Evolutionary conservation across 30 jellyfish, hydroid and myxozoan genomes (phyloP), one percentile per base, ranked within the genome.

Genomic region (Morbakka virulenta): DNA sequence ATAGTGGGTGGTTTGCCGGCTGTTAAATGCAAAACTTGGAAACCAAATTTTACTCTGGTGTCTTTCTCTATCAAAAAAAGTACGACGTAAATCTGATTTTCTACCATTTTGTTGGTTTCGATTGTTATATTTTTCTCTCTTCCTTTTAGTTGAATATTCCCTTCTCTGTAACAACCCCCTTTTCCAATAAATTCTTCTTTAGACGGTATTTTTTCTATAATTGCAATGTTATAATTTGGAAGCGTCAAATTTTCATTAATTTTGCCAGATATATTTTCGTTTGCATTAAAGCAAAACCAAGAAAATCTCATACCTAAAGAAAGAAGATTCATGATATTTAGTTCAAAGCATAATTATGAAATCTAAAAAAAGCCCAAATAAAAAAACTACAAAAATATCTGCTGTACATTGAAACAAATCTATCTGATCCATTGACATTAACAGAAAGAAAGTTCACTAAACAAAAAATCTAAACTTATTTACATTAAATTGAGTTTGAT

Each of bases 281-380:
- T 57, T 24, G 71, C 71, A 57, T 57, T 57, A 24, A 57, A 57
- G 21, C 71, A 57, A 21, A 14, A 57, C 71, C 71, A 57, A 57
- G 71, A 6, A 26, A 57, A 57, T 6, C 21, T 57, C 11, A 57
- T 57, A 6, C 71, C 71, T 57, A 24, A 11, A 57, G 21, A 21
- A 21, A 57, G 25, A 41, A 9, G 57, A 41, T n/a, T n/a, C n/a
- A n/a, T n/a, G n/a, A n/a, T n/a, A n/a, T n/a, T n/a, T n/a, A n/a
- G n/a, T n/a, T n/a, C n/a, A n/a, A n/a, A n/a, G n/a, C n/a, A n/a
- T n/a, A n/a, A n/a, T n/a, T n/a, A n/a, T n/a, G n/a, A n/a, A n/a
- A n/a, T n/a, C n/a, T n/a, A n/a, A n/a, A n/a, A n/a, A n/a, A n/a
- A n/a, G n/a, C n/a, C n/a, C n/a, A n/a, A n/a, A n/a, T n/a, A n/a